Base-by-base conservation (phyloP, 2,113 vertebrate species). In the Passer montanus region DNA sequence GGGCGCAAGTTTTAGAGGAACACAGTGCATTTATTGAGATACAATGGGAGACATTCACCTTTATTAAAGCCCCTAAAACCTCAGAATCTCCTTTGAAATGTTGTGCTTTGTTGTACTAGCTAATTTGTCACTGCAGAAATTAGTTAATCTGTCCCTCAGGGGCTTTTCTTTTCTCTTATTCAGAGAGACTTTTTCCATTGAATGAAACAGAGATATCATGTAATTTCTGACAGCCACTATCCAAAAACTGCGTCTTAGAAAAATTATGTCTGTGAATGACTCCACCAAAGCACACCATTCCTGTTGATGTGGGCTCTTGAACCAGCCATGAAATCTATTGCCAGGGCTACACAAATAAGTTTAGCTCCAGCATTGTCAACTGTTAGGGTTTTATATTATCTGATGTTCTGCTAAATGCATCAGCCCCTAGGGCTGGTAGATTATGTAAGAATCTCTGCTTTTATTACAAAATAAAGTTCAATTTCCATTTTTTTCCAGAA, bases 401-500 rank as follows among this genome's bases (percentile, higher is more conserved):
- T 93, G 26, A 28, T 81, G 10, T 93, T 93, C 37, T 49, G 27
- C 23, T 70, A 88, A 90, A 92, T 83, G 41, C 52, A 26, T 87
- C 35, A 63, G 22, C 26, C 64, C 68, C 33, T 18, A 47, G 46
- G 43, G 22, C 70, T 83, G 5, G 50, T 67, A 31, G n/a, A 41
- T 78, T 90, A 88, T 83, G 68, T 90, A 86, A 88, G 41, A 86
- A 63, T 56, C 39, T 77, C 59, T 80, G 47, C 9, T 74, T 90
- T 84, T 67, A 62, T 91, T 90, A 37, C 60, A 90, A 94, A 90
- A 95, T 63, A 68, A 88, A 83, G 39, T 67, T 90, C 0, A n/a
- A 46, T 87, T 95, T 80, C 70, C 68, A 85, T 9, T 73, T 94
- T 96, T 96, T 95, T 84, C 59, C 43, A 58, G n/a, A 85, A 85